phyloP scores from a whole-genome alignment of 1,140 invertebrate genomes.

The Yoshiicerus persimilis region DNA sequence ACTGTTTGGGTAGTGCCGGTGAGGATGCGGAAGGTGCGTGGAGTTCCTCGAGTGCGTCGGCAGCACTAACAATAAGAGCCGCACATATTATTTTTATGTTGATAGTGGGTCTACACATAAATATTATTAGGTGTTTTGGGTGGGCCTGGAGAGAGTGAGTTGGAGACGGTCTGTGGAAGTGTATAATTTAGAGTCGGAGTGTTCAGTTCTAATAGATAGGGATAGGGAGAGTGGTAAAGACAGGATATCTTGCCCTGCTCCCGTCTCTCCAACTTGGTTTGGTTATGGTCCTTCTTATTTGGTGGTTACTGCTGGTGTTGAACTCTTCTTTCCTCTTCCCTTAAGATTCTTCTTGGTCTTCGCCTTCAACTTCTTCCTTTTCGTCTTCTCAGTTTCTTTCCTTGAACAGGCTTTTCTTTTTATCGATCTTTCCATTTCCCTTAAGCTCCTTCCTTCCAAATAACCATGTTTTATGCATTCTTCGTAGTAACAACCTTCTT shows the following conservation, averaged over 20 bases:
- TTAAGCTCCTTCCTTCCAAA: slow-evolving; percentile 33
- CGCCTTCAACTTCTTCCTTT: slow-evolving; percentile 18
- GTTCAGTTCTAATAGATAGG: background rate
- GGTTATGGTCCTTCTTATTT: background rate
- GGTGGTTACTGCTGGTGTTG: background rate
- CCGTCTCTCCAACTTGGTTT: background rate
- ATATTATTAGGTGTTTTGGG: background rate
- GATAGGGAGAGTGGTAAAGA: background rate
- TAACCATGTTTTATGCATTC: slow-evolving; percentile 43
- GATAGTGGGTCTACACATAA: background rate
- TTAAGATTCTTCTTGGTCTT: slow-evolving; percentile 12
- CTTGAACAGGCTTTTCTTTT: slow-evolving; percentile 30
- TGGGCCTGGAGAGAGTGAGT: background rate
- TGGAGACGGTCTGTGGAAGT: background rate
- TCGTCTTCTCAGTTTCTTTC: slow-evolving; percentile 23
- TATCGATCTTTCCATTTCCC: slow-evolving; percentile 42
- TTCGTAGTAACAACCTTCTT: slow-evolving; percentile 12
- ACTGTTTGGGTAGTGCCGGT: too few relatives aligned
- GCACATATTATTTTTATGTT: background rate
- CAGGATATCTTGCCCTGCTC: background rate
- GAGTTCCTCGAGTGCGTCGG: too few relatives aligned
- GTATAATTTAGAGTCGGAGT: background rate
- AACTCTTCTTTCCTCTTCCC: background rate
- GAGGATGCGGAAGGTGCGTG: too few relatives aligned
- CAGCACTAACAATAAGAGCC: too few relatives aligned